Evolutionary conservation across 1,140 invertebrate genomes (phyloP).

Genomic region (Drosophila elegans): DNA sequence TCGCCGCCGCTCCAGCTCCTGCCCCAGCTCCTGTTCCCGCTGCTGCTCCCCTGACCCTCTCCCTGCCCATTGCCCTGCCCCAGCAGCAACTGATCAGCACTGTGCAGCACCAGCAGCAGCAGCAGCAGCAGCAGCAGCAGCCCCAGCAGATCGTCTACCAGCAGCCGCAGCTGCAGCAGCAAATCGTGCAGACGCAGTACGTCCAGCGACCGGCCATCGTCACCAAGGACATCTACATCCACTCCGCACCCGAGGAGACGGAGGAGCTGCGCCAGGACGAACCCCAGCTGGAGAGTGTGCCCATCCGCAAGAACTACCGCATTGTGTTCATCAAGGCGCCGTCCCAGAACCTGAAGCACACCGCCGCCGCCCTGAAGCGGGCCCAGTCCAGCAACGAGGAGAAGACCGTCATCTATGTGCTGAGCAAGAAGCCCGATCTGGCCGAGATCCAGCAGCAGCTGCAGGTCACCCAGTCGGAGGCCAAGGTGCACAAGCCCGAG

Average conservation of each 20-base stretch:
- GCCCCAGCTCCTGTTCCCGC: constrained; percentile 15
- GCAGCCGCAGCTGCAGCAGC: constrained; percentile 47
- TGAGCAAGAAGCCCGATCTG: constrained; percentile 88
- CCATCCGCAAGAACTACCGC: constrained; percentile 92
- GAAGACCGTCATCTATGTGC: constrained; percentile 94
- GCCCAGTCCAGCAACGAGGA: constrained; percentile 90
- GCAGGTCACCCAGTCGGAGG: constrained; percentile 65
- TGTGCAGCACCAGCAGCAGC: constrained; percentile 4
- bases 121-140: constrained; percentile 3
- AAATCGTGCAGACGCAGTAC: constrained; percentile 55
- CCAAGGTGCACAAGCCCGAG: constrained; percentile 88
- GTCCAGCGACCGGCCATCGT: constrained; percentile 76
- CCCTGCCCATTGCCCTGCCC: constrained; percentile 12
- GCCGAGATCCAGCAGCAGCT: constrained; percentile 77
- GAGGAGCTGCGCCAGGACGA: constrained; percentile 63
- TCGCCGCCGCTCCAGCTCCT: constrained; percentile 16
- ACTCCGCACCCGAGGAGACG: constrained; percentile 79
- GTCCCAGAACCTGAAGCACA: constrained; percentile 88
- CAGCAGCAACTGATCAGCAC: constrained; percentile 29
- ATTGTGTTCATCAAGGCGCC: constrained; percentile 95
- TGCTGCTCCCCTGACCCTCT: constrained; percentile 22
- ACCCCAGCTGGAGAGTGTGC: constrained; percentile 65
- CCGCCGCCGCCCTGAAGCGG: constrained; percentile 86
- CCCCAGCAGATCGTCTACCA: constrained; percentile 41
- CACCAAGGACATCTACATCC: constrained; percentile 82